These are phyloP conservation scores for Helogale parvula DNA, from an alignment of 2,113 vertebrate genomes.

Conservation along the genomic window DNA sequence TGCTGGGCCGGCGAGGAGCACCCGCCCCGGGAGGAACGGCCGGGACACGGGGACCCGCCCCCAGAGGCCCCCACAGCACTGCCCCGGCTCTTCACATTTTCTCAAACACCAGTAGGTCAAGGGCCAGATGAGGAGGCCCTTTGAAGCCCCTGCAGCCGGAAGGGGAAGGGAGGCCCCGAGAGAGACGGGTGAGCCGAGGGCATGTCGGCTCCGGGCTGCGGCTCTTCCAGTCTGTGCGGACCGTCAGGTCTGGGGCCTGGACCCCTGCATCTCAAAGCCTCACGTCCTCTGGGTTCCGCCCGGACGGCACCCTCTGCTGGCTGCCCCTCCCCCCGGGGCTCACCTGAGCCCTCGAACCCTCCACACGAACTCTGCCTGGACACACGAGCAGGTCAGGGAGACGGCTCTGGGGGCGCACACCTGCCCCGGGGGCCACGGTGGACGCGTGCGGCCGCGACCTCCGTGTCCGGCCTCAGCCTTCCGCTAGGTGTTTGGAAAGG, in stretches of 20 bases:
- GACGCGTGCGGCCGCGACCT: too few relatives aligned
- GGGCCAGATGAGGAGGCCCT: neutral
- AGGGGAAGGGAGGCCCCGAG: neutral
- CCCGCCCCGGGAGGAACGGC: fast-evolving
- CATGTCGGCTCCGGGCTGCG: neutral
- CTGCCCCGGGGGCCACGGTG: too few relatives aligned
- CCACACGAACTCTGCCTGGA: too few relatives aligned
- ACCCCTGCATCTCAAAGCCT: neutral
- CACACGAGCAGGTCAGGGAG: too few relatives aligned
- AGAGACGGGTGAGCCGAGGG: fast-evolving
- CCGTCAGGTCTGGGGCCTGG: fast-evolving
- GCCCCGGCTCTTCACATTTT: neutral
- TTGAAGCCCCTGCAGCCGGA: neutral
- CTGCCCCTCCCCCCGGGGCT: neutral
- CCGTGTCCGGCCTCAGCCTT: neutral
- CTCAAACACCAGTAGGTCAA: neutral
- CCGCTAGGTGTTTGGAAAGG: neutral
- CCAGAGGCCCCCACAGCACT: fast-evolving
- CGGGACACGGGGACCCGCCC: fast-evolving
- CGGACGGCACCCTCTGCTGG: too few relatives aligned
- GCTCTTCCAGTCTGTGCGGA: neutral
- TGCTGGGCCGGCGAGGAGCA: fast-evolving
- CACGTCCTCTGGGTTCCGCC: too few relatives aligned
- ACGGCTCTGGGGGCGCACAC: too few relatives aligned
- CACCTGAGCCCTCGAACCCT: too few relatives aligned